A percentile compares a stretch with the other conserved stretches of the same genome.
phyloP scores from a whole-genome alignment of 2,797 vertebrate genomes.

The Anolis apletophallus region DNA sequence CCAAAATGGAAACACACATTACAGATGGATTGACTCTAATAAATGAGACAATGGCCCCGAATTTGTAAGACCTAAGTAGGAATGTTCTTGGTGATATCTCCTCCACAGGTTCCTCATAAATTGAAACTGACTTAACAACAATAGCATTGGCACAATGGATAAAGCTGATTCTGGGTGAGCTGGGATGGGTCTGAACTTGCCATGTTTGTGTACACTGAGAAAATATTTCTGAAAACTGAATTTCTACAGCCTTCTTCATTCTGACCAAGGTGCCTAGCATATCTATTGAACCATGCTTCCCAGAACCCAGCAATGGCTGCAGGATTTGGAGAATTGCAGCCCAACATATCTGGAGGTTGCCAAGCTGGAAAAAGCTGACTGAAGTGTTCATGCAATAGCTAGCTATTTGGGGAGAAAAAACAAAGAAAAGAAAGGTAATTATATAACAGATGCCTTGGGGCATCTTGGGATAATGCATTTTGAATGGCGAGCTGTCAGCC shows the following conservation, averaged over 20 bases:
- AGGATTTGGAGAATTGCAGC: neutral
- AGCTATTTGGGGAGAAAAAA: neutral
- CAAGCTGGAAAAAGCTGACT: neutral
- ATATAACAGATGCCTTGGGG: slow-evolving; percentile 65
- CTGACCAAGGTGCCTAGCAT: neutral
- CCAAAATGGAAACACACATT: too few relatives aligned
- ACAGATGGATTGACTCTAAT: too few relatives aligned
- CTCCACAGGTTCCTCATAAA: too few relatives aligned
- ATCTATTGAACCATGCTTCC: neutral
- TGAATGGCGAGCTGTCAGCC: slow-evolving; percentile 52
- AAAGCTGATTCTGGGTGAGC: neutral
- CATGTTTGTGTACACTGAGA: neutral
- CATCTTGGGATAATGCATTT: slow-evolving; percentile 64
- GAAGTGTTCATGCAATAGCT: neutral
- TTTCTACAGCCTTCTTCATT: too few relatives aligned
- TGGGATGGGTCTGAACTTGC: neutral
- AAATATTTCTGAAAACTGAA: neutral
- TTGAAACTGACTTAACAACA: neutral
- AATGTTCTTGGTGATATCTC: too few relatives aligned
- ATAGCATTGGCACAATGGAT: neutral
- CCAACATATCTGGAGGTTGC: neutral
- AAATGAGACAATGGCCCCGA: too few relatives aligned
- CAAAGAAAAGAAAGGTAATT: slow-evolving; percentile 48
- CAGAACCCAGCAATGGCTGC: neutral
- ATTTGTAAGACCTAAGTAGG: too few relatives aligned